These are phyloP conservation scores for Exephanes ischioxanthus DNA, from an alignment of 2,888 invertebrate species.

Conservation along the genomic window DNA sequence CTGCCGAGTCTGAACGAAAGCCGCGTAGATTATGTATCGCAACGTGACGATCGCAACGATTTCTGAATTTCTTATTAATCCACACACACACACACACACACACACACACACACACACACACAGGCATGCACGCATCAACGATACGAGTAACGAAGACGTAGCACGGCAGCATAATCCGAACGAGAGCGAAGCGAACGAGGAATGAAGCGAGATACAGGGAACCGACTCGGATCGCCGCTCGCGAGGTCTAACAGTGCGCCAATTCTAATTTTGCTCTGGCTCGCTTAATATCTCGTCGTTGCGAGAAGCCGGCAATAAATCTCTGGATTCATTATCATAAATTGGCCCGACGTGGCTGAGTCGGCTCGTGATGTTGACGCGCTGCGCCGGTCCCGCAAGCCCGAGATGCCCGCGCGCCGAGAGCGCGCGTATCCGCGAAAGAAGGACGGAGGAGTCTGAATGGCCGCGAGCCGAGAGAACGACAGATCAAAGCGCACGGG, in stretches of 20 bases:
- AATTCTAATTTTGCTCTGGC: slow-evolving; percentile 81
- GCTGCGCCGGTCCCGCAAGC: slow-evolving; percentile 44
- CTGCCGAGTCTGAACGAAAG: not conserved
- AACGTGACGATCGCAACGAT: slow-evolving; percentile 18
- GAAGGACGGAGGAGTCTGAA: slow-evolving; percentile 23
- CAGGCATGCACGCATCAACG: not conserved
- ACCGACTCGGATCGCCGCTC: slow-evolving; percentile 59
- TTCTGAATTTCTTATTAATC: not conserved
- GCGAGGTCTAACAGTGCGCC: slow-evolving; percentile 71
- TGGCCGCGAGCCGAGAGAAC: slow-evolving; percentile 61
- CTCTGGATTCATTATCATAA: slow-evolving; percentile 82
- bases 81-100: slow-evolving; percentile 2
- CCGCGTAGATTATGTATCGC: not conserved
- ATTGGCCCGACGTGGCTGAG: slow-evolving; percentile 77
- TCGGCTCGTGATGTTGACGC: slow-evolving; percentile 76
- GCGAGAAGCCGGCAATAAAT: slow-evolving; percentile 81
- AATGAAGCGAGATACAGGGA: slow-evolving; percentile 28
- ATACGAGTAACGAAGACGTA: slow-evolving; percentile 68
- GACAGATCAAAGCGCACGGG: slow-evolving; percentile 78
- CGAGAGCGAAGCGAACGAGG: slow-evolving; percentile 50
- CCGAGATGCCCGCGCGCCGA: slow-evolving; percentile 19
- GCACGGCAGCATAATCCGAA: slow-evolving; percentile 21
- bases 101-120: not conserved
- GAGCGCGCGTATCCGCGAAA: slow-evolving; percentile 16
- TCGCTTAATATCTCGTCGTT: slow-evolving; percentile 80